Base-by-base conservation (phyloP, 2,888 invertebrate species). In the Eumacrocentrus americanus region DNA sequence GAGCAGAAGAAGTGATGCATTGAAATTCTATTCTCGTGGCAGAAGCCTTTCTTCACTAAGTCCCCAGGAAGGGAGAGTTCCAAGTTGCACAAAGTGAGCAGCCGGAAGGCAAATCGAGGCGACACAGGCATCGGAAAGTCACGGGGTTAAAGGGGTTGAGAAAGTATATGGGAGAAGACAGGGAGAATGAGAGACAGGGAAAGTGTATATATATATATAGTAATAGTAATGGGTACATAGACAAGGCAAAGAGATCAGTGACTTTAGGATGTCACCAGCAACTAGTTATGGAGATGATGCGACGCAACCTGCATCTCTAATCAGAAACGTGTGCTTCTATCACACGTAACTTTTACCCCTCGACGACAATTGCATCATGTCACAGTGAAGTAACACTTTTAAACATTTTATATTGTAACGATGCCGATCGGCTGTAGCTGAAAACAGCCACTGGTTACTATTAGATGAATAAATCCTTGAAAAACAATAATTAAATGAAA, bases 231-330 rank as follows among this genome's bases (percentile, higher is more conserved):
- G 23, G 23, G 23, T 46, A 12, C 22, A 40, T 52, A 51, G 57
- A 44, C 58, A 5, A 25, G 46, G 23, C 14, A n/a, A n/a, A 46
- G 23, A 46, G 46, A 25, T 22, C 14, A 46, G n/a, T 29, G 23
- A 58, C 66, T 63, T 61, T 66, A 63, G 63, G 61, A 67, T 63
- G 64, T 59, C 66, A 60, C 65, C 50, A 65, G 55, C 62, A 62
- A 65, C 64, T 65, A 68, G 69, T 68, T 69, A 69, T 68, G 67
- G 65, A 67, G 67, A 67, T 68, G 66, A 61, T 63, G 67, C 62
- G 62, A 68, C 67, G 64, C 50, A 53, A 53, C 61, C 62, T 69
- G 68, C 68, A 69, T 68, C 51, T 59, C 56, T 64, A 67, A 69
- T 62, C 63, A 60, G 58, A 57, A 50, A 51, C 52, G 46, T 62